Conservation (phyloP, 1,140 invertebrate species). For the Drosophila rhopaloa region DNA sequence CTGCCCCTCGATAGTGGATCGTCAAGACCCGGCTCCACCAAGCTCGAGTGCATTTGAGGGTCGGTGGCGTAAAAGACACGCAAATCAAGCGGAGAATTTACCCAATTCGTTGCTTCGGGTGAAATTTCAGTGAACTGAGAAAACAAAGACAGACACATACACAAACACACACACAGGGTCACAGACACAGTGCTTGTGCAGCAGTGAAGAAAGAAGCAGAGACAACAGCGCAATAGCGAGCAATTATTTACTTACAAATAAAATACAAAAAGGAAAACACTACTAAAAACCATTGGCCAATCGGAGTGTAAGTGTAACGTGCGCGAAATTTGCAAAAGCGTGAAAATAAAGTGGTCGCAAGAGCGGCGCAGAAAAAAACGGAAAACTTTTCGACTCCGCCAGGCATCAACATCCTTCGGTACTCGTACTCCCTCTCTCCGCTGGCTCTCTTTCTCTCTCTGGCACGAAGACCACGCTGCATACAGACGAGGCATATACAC, state of each 20-base stretch:
- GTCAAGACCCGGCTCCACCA: constrained; percentile 36
- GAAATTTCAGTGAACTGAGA: constrained; percentile 83
- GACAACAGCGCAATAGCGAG: constrained; percentile 81
- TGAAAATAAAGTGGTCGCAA: constrained; percentile 25
- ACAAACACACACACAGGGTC: constrained; percentile 48
- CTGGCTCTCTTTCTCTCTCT: constrained; percentile 51
- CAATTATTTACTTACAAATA: constrained; percentile 82
- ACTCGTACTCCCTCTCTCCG: constrained; percentile 59
- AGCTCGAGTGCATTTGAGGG: constrained; percentile 49
- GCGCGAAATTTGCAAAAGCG: constrained; percentile 41
- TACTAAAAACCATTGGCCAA: constrained; percentile 45
- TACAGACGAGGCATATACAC: constrained; percentile 56
- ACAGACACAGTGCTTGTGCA: constrained; percentile 52
- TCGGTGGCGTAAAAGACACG: constrained; percentile 61
- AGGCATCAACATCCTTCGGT: constrained; percentile 70
- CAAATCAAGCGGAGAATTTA: constrained; percentile 66
- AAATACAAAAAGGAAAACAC: constrained; percentile 64
- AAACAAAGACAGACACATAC: constrained; percentile 78
- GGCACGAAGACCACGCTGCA: constrained; percentile 65
- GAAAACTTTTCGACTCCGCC: constrained; percentile 55
- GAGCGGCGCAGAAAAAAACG: constrained; percentile 36
- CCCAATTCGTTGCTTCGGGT: constrained; percentile 76
- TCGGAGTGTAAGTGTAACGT: constrained; percentile 27
- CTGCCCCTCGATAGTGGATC: constrained; percentile 50
- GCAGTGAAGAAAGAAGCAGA: constrained; percentile 71